Evolutionary conservation across 53 echinoderm and acorn worm genomes (phyloP).

Genomic region (Paracentrotus lividus): DNA sequence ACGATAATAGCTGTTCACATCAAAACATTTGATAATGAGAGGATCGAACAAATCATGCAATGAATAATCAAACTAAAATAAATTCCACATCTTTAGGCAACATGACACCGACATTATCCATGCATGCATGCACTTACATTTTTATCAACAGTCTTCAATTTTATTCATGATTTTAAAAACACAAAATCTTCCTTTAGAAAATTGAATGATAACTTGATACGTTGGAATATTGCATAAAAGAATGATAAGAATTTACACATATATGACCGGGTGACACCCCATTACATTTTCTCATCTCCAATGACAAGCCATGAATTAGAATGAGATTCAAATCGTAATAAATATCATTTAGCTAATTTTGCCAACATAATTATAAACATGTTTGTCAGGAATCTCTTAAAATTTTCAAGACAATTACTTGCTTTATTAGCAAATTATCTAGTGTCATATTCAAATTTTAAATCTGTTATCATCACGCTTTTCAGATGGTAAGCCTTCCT

Average conservation of each 20-base stretch:
- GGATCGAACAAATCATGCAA: not conserved
- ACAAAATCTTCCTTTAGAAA: slow-evolving; percentile 21
- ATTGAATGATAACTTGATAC: slow-evolving; percentile 28
- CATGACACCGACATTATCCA: not conserved
- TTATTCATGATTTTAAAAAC: slow-evolving; percentile 38
- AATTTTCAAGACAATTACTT: too few species aligned
- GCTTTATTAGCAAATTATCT: too few species aligned
- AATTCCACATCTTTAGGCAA: not conserved
- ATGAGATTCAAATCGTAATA: too few species aligned
- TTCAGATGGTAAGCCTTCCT: too few species aligned
- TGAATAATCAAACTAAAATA: not conserved
- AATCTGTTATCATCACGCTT: too few species aligned
- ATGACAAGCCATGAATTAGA: too few species aligned
- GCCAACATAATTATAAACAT: too few species aligned
- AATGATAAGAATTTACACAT: slow-evolving; percentile 8
- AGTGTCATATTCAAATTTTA: too few species aligned
- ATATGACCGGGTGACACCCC: not conserved
- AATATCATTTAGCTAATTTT: too few species aligned
- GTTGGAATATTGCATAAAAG: slow-evolving; percentile 29
- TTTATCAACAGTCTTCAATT: not conserved
- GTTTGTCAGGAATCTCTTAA: too few species aligned
- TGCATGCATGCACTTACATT: not conserved
- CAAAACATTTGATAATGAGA: not conserved
- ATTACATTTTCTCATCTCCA: too few species aligned
- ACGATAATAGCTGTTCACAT: not conserved